Evolutionary conservation across 2,113 vertebrate species (phyloP), one percentile per base, ranked within the genome.

Genomic region (Tragulus kanchil): DNA sequence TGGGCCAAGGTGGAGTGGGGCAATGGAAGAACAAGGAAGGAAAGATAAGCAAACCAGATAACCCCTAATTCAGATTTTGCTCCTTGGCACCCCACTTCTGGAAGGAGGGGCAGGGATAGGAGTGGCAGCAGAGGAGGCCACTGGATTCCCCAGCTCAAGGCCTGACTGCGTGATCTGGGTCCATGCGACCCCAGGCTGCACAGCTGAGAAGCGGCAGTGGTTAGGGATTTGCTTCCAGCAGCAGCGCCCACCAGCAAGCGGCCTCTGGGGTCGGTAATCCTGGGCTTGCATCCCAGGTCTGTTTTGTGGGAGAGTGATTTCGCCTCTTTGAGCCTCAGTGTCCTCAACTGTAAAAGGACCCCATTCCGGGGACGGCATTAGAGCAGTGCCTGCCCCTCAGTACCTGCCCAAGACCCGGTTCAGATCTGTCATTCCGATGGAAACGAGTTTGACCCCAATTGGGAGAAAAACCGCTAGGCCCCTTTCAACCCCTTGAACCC

Each of bases 361-460:
- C 56, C 42, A 8, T 19, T 45, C 14, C 48, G 6, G 14, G 61
- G 69, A 54, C 56, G 23, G 17, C 12, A 59, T n/a, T 9, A 25
- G 71, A 28, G 64, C 12, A 25, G 64, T 31, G 52, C 1, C 92
- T 31, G 45, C 61, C 4, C 3, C 25, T 17, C 25, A 1, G 4
- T 10, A 9, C 7, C 42, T 15, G 61, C 77, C 48, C 81, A 1
- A 0, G 7, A 11, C 21, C 15, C 0, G n/a, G n/a, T n/a, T n/a
- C n/a, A n/a, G n/a, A n/a, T n/a, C n/a, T n/a, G n/a, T n/a, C n/a
- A n/a, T n/a, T n/a, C n/a, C n/a, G n/a, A n/a, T n/a, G n/a, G n/a
- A n/a, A n/a, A n/a, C n/a, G n/a, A n/a, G n/a, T n/a, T n/a, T n/a
- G n/a, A n/a, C n/a, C n/a, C n/a, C n/a, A n/a, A n/a, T n/a, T n/a